Percentiles rank a stretch among this genome's conserved stretches.
phyloP scores from a whole-genome alignment of 2,113 vertebrate genomes.

The Glareola pratincola region DNA sequence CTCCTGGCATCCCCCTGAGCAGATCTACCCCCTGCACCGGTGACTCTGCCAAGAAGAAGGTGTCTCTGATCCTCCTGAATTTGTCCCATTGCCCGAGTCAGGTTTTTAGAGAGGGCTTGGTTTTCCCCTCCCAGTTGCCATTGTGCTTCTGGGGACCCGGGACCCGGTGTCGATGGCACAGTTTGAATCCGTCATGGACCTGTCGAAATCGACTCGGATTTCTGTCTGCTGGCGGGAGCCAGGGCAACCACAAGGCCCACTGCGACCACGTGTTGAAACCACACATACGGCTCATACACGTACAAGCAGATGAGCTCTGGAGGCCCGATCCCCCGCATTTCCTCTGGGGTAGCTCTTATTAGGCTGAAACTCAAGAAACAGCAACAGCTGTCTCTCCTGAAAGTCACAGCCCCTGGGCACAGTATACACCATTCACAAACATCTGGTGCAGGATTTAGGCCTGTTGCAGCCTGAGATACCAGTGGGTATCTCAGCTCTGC shows the following conservation, averaged over 20 bases:
- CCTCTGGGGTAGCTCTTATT: background rate
- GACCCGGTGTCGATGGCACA: background rate
- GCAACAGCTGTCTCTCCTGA: background rate
- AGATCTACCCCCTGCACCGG: background rate
- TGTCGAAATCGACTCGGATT: background rate
- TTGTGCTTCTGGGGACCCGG: background rate
- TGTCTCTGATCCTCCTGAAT: background rate
- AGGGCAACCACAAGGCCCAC: background rate
- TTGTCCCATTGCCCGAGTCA: background rate
- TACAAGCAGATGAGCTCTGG: background rate
- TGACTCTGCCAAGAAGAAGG: background rate
- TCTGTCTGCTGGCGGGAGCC: background rate
- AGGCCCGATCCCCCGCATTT: background rate
- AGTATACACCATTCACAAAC: background rate
- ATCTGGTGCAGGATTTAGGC: background rate
- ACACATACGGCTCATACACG: background rate
- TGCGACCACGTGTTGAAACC: background rate
- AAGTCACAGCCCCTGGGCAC: background rate
- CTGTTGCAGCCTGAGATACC: background rate
- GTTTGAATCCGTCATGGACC: background rate
- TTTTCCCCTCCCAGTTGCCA: background rate
- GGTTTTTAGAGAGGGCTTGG: background rate
- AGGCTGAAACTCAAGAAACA: background rate
- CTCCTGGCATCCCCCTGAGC: accelerated
- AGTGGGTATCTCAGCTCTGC: background rate